Evolutionary conservation across 2,113 vertebrate genomes (phyloP).

Genomic region (Tautogolabrus adspersus): DNA sequence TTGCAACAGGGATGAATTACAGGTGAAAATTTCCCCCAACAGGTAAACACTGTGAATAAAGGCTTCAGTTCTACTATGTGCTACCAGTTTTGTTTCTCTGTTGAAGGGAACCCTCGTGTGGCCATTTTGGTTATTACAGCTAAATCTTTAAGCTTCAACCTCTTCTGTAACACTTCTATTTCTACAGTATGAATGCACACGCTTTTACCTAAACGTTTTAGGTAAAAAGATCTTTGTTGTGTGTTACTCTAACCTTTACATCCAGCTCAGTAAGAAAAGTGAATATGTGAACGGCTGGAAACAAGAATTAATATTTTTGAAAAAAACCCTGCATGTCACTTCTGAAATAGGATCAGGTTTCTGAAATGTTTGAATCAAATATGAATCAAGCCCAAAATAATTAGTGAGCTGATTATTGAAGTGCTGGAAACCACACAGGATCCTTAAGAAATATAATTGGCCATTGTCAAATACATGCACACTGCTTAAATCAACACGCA

Average conservation of each 20-base stretch:
- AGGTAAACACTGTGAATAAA: slow-evolving; percentile 2
- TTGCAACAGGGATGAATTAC: slow-evolving; percentile 1
- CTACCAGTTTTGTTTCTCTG: background rate
- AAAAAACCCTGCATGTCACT: background rate
- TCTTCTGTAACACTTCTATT: background rate
- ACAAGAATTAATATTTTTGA: too few relatives aligned
- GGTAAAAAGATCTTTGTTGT: too few relatives aligned
- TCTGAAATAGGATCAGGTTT: background rate
- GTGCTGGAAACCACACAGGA: background rate
- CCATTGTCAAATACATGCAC: too few relatives aligned
- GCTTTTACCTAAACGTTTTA: too few relatives aligned
- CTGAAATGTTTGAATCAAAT: too few relatives aligned
- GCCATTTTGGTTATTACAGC: slow-evolving; percentile 42
- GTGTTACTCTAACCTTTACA: too few relatives aligned
- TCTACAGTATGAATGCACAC: too few relatives aligned
- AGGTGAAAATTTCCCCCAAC: slow-evolving; percentile 10
- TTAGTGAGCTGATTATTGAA: background rate
- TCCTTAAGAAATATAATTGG: background rate
- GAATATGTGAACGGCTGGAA: too few relatives aligned
- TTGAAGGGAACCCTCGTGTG: slow-evolving; percentile 58
- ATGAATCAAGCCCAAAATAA: background rate
- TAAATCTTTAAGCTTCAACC: accelerated
- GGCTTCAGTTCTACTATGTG: background rate
- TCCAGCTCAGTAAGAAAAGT: too few relatives aligned
- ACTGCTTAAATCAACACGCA: too few relatives aligned